Base-by-base conservation (phyloP, 2,113 vertebrate species). In the Lichenostomus cassidix region DNA sequence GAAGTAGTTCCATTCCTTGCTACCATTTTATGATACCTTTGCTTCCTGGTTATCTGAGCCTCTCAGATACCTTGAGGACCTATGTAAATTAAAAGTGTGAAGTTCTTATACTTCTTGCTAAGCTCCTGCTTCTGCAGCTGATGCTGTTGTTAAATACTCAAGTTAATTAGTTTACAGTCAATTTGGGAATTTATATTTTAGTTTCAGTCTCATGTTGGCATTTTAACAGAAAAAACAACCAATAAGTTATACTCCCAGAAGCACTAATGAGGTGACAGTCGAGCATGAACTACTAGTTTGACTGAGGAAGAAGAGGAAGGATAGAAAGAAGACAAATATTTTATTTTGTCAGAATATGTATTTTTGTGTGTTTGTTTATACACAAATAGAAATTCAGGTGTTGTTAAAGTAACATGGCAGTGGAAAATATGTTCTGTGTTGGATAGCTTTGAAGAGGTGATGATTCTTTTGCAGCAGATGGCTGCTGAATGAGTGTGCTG, bases 401-500 rank as follows among this genome's bases (percentile, higher is more conserved):
- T 15, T 67, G 24, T 78, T 91, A 67, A 90, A 93, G 27, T 67
- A 59, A 44, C 7, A 19, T 63, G 49, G 41, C 47, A 68, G 10
- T 49, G 27, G 60, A 73, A 69, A 75, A 55, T 56, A 22, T 37
- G 1, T 42, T 67, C 59, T 83, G 74, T 33, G 15, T 33, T 37
- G 39, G 67, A 63, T 20, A 24, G 21, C 23, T 89, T 80, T 79
- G 52, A 59, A 90, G 65, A 82, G 74, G 22, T 42, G 5, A 39
- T 60, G 46, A n/a, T 81, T 82, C 58, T 90, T 94, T 44, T 65
- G 39, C 37, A 77, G 74, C 80, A 97, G 91, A 78, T 94, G 78
- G 76, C 35, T 53, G 37, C 47, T 58, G 62, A 89, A 74, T 7
- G 41, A 78, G 44, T 75, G 37, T 47, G 37, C 49, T 88, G 83